Evolutionary conservation across 2,888 invertebrate species (phyloP), one percentile per base, ranked within the genome.

Genomic region (Keiferia lycopersicella): DNA sequence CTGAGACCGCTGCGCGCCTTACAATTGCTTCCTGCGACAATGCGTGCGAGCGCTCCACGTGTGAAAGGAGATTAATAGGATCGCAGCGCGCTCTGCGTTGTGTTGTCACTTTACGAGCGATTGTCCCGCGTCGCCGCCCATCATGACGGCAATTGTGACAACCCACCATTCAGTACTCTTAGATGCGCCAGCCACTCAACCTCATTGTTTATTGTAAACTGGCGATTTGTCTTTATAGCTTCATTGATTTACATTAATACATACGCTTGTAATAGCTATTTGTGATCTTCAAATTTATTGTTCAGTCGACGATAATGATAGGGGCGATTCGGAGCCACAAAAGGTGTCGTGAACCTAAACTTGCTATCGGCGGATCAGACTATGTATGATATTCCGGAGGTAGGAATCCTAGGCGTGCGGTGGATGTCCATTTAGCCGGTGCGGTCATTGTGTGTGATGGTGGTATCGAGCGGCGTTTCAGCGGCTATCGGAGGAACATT

Each of bases 381-480:
- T 76, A 79, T 80, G 74, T 77, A 77, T 74, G 75, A 78, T 74
- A 75, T 81, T 77, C 73, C 73, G 72, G 70, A 77, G 66, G 34
- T 78, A 68, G 84, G 84, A 80, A 85, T 85, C 74, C 72, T 70
- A 70, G 71, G 78, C 75, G 72, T 77, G 73, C 79, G 70, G 78
- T 78, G 81, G 83, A 87, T 83, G 81, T 81, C 84, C 80, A 82
- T 87, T 87, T 87, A 83, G 84, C 77, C 75, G 73, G 73, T 73
- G 77, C 82, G 78, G 78, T 83, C 80, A 85, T 87, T 88, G 86
- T 86, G 81, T 86, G 84, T 86, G 84, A 81, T 79, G 81, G 74
- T 78, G 73, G 82, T 87, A 88, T 88, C 87, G 73, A 76, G 75
- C 76, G 78, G 72, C 76, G 73, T 74, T 51, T 62, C 45, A 56